These are phyloP conservation scores for Drosophila niveifrons DNA, from an alignment of 2,888 invertebrate species.

Conservation along the genomic window DNA sequence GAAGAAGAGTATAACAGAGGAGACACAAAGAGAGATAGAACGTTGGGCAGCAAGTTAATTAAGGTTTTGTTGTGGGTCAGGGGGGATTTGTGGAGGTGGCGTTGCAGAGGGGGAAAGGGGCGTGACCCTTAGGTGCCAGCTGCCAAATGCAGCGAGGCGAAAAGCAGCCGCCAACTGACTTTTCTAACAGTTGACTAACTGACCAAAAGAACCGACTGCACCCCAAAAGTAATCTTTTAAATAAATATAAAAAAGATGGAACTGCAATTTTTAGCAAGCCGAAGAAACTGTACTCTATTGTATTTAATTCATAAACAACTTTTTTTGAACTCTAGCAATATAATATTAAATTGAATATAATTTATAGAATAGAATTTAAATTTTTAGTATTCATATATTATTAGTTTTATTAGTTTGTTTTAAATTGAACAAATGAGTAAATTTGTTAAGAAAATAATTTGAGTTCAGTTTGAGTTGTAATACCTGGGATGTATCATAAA, in stretches of 20 bases:
- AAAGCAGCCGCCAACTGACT: slow-evolving; percentile 22
- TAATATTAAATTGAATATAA: too few species aligned
- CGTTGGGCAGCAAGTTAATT: slow-evolving; percentile 68
- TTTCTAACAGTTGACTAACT: slow-evolving; percentile 20
- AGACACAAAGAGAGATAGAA: slow-evolving; percentile 7
- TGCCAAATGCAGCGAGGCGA: slow-evolving; percentile 48
- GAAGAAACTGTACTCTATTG: neutral
- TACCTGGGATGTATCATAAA: too few species aligned
- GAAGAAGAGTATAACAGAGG: too few species aligned
- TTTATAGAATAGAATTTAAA: too few species aligned
- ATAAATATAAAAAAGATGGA: slow-evolving; percentile 31
- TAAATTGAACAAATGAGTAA: too few species aligned
- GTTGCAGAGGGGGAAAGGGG: slow-evolving; percentile 2
- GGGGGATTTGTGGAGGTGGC: neutral
- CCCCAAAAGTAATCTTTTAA: slow-evolving; percentile 32
- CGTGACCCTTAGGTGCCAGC: slow-evolving; percentile 27
- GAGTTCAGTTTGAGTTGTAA: too few species aligned
- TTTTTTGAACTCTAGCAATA: too few species aligned
- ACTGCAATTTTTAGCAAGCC: neutral
- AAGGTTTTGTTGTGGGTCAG: slow-evolving; percentile 24
- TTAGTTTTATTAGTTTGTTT: too few species aligned
- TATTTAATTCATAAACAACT: too few species aligned
- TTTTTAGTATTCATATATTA: too few species aligned
- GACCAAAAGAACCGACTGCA: slow-evolving; percentile 13
- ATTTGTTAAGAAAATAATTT: too few species aligned